Evolutionary conservation across 2,888 invertebrate species (phyloP).

Genomic region (Gymnocheta viridis): DNA sequence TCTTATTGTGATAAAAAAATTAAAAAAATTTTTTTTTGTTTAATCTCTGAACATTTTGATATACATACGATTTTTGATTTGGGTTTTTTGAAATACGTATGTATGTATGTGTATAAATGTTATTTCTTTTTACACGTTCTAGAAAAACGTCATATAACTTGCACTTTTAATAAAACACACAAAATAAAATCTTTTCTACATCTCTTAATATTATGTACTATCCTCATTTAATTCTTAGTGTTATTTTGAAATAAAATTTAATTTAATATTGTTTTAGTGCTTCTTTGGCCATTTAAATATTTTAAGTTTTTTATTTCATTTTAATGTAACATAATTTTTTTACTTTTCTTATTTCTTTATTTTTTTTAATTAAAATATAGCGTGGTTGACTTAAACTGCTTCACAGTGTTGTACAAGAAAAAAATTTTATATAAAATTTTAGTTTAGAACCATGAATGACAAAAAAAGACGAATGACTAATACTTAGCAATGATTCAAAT

Average conservation of each 20-base stretch:
- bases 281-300: constrained; percentile 61
- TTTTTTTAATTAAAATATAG: constrained; percentile 25
- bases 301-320: constrained; percentile 10
- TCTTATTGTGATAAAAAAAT: too few species aligned
- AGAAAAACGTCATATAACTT: too few species aligned
- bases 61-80: too few species aligned
- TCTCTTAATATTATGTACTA: too few species aligned
- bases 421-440: constrained; percentile 65
- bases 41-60: too few species aligned
- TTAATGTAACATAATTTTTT: constrained; percentile 12
- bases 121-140: too few species aligned
- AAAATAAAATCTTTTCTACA: too few species aligned
- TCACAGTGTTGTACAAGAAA: constrained; percentile 69
- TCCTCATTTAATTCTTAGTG: constrained; percentile 9
- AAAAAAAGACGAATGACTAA: not conserved
- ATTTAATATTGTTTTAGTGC: constrained; percentile 20
- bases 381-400: constrained; percentile 51
- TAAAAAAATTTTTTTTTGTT: too few species aligned
- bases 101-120: too few species aligned
- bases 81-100: too few species aligned
- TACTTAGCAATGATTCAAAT: not conserved
- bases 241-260: constrained; percentile 6
- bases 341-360: not conserved
- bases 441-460: not conserved
- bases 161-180: too few species aligned